phyloP scores from a whole-genome alignment of 2,888 invertebrate species.

The Polyommatus iphigenia region DNA sequence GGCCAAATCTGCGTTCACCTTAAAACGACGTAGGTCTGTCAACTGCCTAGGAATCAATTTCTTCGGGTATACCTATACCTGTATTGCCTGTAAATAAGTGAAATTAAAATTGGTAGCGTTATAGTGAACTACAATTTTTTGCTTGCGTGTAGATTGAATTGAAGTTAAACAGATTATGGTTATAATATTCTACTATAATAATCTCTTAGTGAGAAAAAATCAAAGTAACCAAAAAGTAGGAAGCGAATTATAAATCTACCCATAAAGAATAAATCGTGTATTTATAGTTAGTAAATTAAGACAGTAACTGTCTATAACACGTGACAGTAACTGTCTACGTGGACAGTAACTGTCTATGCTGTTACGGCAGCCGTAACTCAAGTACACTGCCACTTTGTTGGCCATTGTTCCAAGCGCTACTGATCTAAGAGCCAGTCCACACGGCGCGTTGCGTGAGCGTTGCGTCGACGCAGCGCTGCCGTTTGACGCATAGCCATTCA shows the following conservation, averaged over 20 bases:
- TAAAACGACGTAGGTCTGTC: too few species aligned
- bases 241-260: background rate
- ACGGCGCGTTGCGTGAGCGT: too few species aligned
- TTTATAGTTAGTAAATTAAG: constrained; percentile 19
- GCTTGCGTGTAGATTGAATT: too few species aligned
- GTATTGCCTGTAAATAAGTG: too few species aligned
- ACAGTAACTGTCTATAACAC: constrained; percentile 1
- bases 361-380: background rate
- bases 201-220: background rate
- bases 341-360: background rate
- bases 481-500: too few species aligned
- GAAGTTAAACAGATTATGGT: too few species aligned
- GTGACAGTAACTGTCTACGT: background rate
- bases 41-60: too few species aligned
- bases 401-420: constrained; percentile 6
- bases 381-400: background rate
- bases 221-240: background rate
- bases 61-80: too few species aligned
- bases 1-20: too few species aligned
- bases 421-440: background rate
- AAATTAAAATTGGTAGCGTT: too few species aligned
- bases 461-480: too few species aligned
- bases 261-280: background rate
- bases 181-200: background rate
- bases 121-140: too few species aligned